Conservation (phyloP, 2,797 vertebrate species). For the Coregonus sp. region DNA sequence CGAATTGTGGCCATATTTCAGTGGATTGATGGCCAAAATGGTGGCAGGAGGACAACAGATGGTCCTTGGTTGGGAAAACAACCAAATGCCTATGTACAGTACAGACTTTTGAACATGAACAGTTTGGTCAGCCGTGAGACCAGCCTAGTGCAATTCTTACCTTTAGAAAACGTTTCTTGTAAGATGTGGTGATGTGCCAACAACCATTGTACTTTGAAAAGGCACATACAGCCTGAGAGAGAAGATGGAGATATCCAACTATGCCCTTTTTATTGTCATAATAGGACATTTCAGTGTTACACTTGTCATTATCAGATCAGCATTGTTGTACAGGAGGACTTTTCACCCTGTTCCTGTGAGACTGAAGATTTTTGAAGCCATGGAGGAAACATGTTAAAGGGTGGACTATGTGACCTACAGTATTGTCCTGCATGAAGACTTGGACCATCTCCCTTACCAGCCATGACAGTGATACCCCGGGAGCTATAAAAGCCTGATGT, state of each 20-base stretch:
- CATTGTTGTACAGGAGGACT: conserved; percentile 23
- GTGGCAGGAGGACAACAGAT: conserved; percentile 26
- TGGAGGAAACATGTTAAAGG: conserved; percentile 39
- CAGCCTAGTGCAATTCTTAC: conserved; percentile 27
- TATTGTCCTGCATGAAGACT: background rate
- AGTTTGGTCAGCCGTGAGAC: background rate
- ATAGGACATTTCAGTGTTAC: conserved; percentile 35
- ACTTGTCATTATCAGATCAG: conserved; percentile 34
- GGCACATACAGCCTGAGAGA: conserved; percentile 9
- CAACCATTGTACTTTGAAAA: conserved; percentile 30
- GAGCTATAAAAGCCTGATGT: background rate
- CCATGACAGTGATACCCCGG: conserved; percentile 2
- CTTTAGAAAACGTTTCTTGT: conserved; percentile 28
- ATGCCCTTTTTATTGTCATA: conserved; percentile 52
- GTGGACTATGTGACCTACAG: conserved; percentile 1
- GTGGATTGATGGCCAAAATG: conserved; percentile 24
- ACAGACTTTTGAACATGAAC: conserved; percentile 35
- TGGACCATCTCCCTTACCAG: background rate
- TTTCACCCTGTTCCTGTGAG: conserved; percentile 15
- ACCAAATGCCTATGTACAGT: conserved; percentile 43
- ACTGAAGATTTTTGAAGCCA: conserved; percentile 41
- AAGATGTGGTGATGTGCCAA: conserved; percentile 25
- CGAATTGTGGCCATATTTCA: background rate
- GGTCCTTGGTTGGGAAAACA: conserved; percentile 41
- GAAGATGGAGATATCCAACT: conserved; percentile 39